These are phyloP conservation scores for Drosophila prostipennis DNA, from an alignment of 2,888 invertebrate genomes.

Conservation along the genomic window DNA sequence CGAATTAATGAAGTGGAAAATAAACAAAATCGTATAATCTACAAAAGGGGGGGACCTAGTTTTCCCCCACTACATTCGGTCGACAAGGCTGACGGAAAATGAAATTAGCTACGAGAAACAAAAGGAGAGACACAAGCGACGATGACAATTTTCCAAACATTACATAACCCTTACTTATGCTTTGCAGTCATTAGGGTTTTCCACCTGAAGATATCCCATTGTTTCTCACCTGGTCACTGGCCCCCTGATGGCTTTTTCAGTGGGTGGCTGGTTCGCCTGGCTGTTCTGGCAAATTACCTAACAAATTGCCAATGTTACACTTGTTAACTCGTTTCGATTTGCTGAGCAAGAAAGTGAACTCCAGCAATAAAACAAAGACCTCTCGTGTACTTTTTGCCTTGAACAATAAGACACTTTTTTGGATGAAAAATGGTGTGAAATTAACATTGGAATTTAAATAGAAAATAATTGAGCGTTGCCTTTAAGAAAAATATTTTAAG, in stretches of 20 bases:
- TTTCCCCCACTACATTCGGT: slow-evolving; percentile 23
- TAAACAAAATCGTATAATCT: slow-evolving; percentile 71
- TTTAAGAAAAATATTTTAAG: background rate
- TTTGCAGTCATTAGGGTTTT: slow-evolving; percentile 32
- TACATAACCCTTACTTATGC: slow-evolving; percentile 51
- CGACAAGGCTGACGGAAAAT: slow-evolving; percentile 61
- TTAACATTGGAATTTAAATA: slow-evolving; percentile 14
- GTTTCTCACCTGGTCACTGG: slow-evolving; percentile 50
- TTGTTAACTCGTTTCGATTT: slow-evolving; percentile 73
- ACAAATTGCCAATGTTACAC: slow-evolving; percentile 76
- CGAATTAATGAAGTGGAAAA: slow-evolving; percentile 75
- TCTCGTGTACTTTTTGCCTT: slow-evolving; percentile 6
- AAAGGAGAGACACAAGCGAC: slow-evolving; percentile 19
- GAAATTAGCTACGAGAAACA: slow-evolving; percentile 59
- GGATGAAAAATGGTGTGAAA: slow-evolving; percentile 31
- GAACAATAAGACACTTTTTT: slow-evolving; percentile 22
- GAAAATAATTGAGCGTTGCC: background rate
- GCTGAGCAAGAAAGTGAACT: slow-evolving; percentile 59
- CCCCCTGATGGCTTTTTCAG: slow-evolving; percentile 24
- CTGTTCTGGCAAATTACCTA: slow-evolving; percentile 70
- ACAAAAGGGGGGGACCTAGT: slow-evolving; percentile 4
- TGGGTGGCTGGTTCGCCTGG: slow-evolving; percentile 16
- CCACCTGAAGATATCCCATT: slow-evolving; percentile 17
- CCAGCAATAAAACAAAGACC: slow-evolving; percentile 12
- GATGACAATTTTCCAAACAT: slow-evolving; percentile 66